Percentiles rank a stretch among this genome's conserved stretches.
These are phyloP conservation scores for Drosophila yakuba DNA, from an alignment of 1,140 invertebrate genomes.

Conservation along the genomic window DNA sequence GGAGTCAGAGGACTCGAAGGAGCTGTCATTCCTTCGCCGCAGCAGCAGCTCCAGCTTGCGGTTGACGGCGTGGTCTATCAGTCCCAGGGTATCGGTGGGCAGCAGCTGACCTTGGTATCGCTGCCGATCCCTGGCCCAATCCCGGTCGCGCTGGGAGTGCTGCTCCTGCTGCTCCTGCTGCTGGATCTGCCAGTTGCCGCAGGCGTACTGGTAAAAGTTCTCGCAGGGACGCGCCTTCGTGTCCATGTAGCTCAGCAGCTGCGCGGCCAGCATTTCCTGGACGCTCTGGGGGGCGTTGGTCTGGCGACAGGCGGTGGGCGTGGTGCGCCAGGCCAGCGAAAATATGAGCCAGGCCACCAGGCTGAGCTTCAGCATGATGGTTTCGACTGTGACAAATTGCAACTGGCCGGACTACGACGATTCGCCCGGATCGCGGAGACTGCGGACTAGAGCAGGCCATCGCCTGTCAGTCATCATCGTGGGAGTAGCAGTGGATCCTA, in stretches of 20 bases:
- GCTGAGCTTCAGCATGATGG: conserved; percentile 75
- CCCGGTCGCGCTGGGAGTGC: conserved; percentile 35
- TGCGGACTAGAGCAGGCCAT: conserved; percentile 12
- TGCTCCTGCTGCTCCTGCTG: conserved; percentile 52
- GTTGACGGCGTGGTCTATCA: conserved; percentile 66
- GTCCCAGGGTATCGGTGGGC: conserved; percentile 61
- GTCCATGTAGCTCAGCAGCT: conserved; percentile 79
- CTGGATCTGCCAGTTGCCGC: conserved; percentile 77
- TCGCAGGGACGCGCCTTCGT: conserved; percentile 68
- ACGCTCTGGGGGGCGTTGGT: conserved; percentile 52
- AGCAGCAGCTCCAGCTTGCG: conserved; percentile 63
- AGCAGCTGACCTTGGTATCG: conserved; percentile 46
- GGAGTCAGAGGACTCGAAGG: conserved; percentile 18
- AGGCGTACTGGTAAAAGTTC: conserved; percentile 82
- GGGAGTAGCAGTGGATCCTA: conserved; percentile 4
- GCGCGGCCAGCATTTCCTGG: conserved; percentile 69
- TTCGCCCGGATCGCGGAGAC: conserved; percentile 11
- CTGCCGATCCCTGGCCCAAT: conserved; percentile 27
- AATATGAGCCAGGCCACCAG: conserved; percentile 67
- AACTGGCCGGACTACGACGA: conserved; percentile 24
- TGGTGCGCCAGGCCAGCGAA: conserved; percentile 76
- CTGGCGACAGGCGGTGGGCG: conserved; percentile 75
- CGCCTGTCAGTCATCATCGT: conserved; percentile 74
- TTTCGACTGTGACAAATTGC: conserved; percentile 40
- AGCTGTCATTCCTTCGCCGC: conserved; percentile 36